Conservation (phyloP, 2,888 invertebrate genomes). For the Brenthis hecate region DNA sequence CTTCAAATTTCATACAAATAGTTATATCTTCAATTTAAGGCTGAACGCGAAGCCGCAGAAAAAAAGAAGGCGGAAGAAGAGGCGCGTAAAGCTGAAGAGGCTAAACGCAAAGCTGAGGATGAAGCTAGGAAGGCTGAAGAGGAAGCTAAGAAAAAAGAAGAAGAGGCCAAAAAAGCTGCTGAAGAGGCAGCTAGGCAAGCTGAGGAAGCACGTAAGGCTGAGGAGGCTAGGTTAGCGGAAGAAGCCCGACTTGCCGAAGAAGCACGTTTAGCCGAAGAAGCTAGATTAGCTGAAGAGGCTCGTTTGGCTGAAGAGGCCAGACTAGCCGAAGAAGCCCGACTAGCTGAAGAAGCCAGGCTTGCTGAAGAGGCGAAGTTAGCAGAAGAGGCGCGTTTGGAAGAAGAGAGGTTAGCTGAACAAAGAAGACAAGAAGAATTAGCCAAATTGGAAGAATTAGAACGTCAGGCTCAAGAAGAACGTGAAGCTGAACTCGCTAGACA, state of each 20-base stretch:
- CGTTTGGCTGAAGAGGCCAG: constrained; percentile 66
- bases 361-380: constrained; percentile 62
- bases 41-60: constrained; percentile 67
- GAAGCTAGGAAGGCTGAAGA: constrained; percentile 71
- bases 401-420: constrained; percentile 72
- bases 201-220: constrained; percentile 69
- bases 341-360: constrained; percentile 63
- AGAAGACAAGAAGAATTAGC: constrained; percentile 73
- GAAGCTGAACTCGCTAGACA: constrained; percentile 87
- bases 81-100: constrained; percentile 77
- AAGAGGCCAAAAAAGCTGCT: constrained; percentile 72
- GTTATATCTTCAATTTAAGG: constrained; percentile 23
- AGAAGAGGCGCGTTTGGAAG: constrained; percentile 59
- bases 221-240: constrained; percentile 69
- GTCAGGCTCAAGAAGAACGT: constrained; percentile 84
- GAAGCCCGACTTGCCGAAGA: constrained; percentile 76
- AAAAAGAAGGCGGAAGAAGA: constrained; percentile 82
- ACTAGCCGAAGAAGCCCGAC: constrained; percentile 75
- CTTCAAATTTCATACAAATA: background rate
- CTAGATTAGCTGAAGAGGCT: constrained; percentile 64
- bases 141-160: constrained; percentile 65
- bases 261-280: constrained; percentile 72
- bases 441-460: constrained; percentile 82
- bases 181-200: constrained; percentile 76
- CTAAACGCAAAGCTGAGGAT: constrained; percentile 76